Evolutionary conservation across 2,797 vertebrate species (phyloP), one percentile per base, ranked within the genome.

Genomic region (Parauchenoglanis punctatus): DNA sequence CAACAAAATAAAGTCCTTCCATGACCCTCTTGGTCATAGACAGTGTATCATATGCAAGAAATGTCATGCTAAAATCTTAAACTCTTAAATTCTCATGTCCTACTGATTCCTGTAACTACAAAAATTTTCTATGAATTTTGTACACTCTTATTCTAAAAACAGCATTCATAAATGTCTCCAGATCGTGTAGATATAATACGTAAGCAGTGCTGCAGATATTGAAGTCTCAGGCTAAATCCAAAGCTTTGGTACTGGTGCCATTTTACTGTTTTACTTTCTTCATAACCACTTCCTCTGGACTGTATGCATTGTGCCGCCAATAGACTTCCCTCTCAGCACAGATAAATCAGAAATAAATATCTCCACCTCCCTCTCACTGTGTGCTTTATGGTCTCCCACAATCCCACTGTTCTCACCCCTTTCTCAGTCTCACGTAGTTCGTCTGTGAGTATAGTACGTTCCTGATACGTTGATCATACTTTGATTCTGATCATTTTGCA

Each of bases 331-430:
- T 92, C 92, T 91, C 92, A 88, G 88, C 92, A 85, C 81, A 90
- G 84, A 92, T 95, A 95, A 94, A 95, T 96, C 93, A 93, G 92
- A 93, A 93, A 94, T 89, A n/a, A 91, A 94, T 91, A 92, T 87
- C 81, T 86, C 70, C 20, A 65, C 81, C 85, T 82, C 52, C 76
- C 61, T 72, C 73, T 85, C 56, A 35, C 49, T 54, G 28, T 40
- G 49, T 83, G 63, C 63, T 80, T 68, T 77, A 58, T 31, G 23
- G 68, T 81, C 35, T 75, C 31, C 68, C n/a, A 70, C 46, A 52
- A 75, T 84, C 81, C 81, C 80, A 65, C 73, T 84, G 20, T 61
- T 56, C 84, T 49, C n/a, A 75, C 67, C 82, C 73, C 49, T 84
- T 28, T 85, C 73, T 78, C 52, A 81, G 40, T 77, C 73, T 86